phyloP scores from a whole-genome alignment of 1,140 invertebrate species.

The Cataglyphis hispanica region DNA sequence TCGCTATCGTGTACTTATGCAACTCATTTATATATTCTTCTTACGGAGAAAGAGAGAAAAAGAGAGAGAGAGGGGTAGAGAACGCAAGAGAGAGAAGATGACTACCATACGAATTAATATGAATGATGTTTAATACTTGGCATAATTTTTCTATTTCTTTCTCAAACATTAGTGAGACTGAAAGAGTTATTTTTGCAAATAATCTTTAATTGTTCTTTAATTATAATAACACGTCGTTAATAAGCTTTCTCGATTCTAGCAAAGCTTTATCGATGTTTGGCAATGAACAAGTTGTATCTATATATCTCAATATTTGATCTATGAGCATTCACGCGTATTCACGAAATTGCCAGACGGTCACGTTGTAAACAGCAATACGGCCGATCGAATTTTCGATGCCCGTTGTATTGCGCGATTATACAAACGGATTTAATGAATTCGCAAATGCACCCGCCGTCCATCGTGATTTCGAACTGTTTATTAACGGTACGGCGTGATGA shows the following conservation, averaged over 20 bases:
- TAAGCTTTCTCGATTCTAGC: neutral
- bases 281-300: neutral
- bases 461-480: conserved; percentile 53
- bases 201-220: too few relatives aligned
- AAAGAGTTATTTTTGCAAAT: neutral
- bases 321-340: neutral
- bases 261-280: neutral
- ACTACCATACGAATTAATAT: neutral
- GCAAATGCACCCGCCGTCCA: conserved; percentile 43
- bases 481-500: conserved; percentile 57
- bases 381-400: conserved; percentile 8
- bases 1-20: neutral
- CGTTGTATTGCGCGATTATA: conserved; percentile 61
- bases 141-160: neutral
- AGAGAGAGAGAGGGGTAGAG: too few relatives aligned
- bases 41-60: too few relatives aligned
- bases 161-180: neutral
- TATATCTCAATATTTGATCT: neutral
- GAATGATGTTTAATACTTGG: neutral
- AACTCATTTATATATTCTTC: neutral
- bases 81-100: too few relatives aligned
- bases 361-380: conserved; percentile 38
- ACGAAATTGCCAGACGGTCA: conserved; percentile 26
- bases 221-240: neutral
- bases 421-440: conserved; percentile 61